Percentiles rank a stretch among this genome's conserved stretches.
Conservation (phyloP, 2,888 invertebrate genomes). For the Pammene fasciana region DNA sequence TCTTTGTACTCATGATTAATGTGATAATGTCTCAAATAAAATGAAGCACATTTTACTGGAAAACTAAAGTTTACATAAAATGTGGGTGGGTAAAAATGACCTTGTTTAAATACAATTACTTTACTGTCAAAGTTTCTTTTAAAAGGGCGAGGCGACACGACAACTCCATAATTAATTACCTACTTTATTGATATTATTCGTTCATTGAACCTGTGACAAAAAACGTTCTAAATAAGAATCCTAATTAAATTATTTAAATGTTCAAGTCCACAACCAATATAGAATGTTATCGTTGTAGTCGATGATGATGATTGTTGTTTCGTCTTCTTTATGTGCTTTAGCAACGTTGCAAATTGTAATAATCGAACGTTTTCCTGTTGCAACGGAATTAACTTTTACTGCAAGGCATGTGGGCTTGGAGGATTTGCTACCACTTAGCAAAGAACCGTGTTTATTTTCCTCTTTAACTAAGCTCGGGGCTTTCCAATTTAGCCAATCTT, state of each 20-base stretch:
- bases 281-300: not conserved
- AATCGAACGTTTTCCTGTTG: conserved; percentile 11
- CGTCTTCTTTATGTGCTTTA: too few species aligned
- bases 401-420: not conserved
- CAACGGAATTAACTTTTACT: not conserved
- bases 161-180: not conserved
- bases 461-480: not conserved
- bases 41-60: not conserved
- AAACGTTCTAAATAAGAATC: not conserved
- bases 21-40: conserved; percentile 6
- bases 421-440: not conserved
- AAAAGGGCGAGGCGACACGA: conserved; percentile 6
- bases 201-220: not conserved
- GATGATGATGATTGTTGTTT: too few species aligned
- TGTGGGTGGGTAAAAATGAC: conserved; percentile 4
- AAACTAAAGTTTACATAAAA: not conserved
- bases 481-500: not conserved
- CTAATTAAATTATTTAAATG: not conserved
- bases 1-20: not conserved
- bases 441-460: conserved; percentile 4
- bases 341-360: not conserved
- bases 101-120: not conserved
- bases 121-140: not conserved
- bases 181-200: not conserved
- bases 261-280: not conserved